Evolutionary conservation across 2,113 vertebrate genomes (phyloP).

Genomic region (Periophthalmus modestus): DNA sequence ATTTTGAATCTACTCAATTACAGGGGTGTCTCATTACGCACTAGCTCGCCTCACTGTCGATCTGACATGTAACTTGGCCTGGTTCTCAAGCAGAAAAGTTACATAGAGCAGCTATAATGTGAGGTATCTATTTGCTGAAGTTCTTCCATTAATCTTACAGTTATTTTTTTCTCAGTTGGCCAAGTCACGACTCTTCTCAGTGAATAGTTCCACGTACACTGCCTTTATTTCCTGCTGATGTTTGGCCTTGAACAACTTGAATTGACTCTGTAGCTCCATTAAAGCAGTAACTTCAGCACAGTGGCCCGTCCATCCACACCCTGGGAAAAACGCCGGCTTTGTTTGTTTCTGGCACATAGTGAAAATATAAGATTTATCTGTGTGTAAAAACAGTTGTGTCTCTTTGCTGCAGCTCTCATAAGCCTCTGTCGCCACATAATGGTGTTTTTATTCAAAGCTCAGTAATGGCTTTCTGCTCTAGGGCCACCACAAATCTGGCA

Average conservation of each 20-base stretch:
- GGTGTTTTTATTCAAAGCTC: conserved; percentile 18
- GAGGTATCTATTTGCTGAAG: background rate
- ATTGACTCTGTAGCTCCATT: conserved; percentile 28
- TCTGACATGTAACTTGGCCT: too few species aligned
- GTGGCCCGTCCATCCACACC: background rate
- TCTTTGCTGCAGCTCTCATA: conserved; percentile 14
- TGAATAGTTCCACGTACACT: background rate
- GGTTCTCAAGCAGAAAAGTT: background rate
- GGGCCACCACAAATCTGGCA: conserved; percentile 5
- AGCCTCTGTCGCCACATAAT: conserved; percentile 10
- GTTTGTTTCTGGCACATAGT: background rate
- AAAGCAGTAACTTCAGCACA: conserved; percentile 13
- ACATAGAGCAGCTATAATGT: background rate
- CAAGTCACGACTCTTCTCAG: background rate
- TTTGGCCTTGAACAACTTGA: conserved; percentile 1
- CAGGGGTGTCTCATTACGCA: too few species aligned
- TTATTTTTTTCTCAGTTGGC: background rate
- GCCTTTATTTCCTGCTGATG: background rate
- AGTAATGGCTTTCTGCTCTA: conserved; percentile 10
- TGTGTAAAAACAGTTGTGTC: conserved; percentile 10
- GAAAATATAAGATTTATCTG: conserved; percentile 8
- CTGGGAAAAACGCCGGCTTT: background rate
- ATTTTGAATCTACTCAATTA: too few species aligned
- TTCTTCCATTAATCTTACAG: too few species aligned
- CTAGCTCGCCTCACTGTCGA: too few species aligned